Evolutionary conservation across 2,888 invertebrate genomes (phyloP), one percentile per base, ranked within the genome.

Genomic region (Serrognathus titanus): DNA sequence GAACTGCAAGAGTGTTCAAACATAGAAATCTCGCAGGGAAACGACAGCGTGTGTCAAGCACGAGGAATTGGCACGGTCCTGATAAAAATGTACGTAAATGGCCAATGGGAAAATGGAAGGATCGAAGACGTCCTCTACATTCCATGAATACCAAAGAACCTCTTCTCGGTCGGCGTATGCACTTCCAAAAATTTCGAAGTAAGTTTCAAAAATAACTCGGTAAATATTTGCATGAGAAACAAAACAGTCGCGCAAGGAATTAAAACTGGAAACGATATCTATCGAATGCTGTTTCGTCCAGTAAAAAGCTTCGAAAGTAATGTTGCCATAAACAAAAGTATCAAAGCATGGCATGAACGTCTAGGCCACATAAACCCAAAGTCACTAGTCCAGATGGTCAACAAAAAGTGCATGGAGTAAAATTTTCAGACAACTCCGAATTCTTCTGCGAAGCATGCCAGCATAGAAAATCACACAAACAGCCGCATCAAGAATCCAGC

Each of bases 121-220:
- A 60, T 71, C 20, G 51, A 62, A 3, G 58, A 69, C 59, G 64
- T 68, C 37, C 48, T 68, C 54, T 72, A 69, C 63, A 66, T 76
- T 3, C 73, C 71, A 8, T 59, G 59, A 0, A 57, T 75, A n/a
- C 45, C 60, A 10, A 68, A 68, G 60, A 74, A 75, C 51, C 49
- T 75, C 9, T 72, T 74, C 52, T 75, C 71, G 0, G 72, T 73
- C 57, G 73, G 71, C 1, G 65, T 52, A 0, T 53, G 63, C 2
- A 69, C 66, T 3, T 59, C 63, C 10, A 67, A 68, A 59, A 66
- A 66, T 0, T 68, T 69, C 35, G 3, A 65, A 71, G n/a, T n/a
- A 10, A 37, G 68, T 0, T 73, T 71, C 48, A 64, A 67, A 20
- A 50, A 52, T 6, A 20, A 56, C 9, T 2, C 39, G 9, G 67